Evolutionary conservation across 2,888 invertebrate genomes (phyloP).

Genomic region (Tridacna gigas): DNA sequence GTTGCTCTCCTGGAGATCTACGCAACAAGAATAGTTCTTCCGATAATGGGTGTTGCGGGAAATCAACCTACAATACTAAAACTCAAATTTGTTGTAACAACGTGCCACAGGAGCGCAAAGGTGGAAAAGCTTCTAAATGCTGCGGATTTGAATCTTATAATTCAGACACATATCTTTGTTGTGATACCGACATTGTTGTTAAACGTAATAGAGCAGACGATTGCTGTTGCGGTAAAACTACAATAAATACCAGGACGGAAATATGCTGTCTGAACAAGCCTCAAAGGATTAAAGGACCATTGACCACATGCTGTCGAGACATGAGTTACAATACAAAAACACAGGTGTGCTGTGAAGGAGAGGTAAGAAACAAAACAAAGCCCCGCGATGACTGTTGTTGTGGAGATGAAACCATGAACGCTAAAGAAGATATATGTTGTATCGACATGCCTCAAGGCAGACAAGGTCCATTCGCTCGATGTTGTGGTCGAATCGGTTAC

Average conservation of each 20-base stretch:
- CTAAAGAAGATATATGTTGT: slow-evolving; percentile 47
- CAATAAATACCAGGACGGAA: slow-evolving; percentile 33
- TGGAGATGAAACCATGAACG: slow-evolving; percentile 48
- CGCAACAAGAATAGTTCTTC: slow-evolving; percentile 22
- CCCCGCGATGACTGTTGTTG: slow-evolving; percentile 50
- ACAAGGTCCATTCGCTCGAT: slow-evolving; percentile 39
- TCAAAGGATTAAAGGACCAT: slow-evolving; percentile 14
- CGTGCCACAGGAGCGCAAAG: slow-evolving; percentile 34
- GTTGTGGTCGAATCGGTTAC: slow-evolving; percentile 55
- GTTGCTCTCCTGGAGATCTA: slow-evolving; percentile 40
- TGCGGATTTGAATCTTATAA: slow-evolving; percentile 45
- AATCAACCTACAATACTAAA: slow-evolving; percentile 43
- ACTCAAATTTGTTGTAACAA: slow-evolving; percentile 45
- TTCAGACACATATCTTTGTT: slow-evolving; percentile 35
- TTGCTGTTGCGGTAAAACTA: slow-evolving; percentile 42
- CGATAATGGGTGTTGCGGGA: slow-evolving; percentile 49
- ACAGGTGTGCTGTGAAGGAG: slow-evolving; percentile 49
- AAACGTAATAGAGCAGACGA: slow-evolving; percentile 32
- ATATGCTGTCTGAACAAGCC: slow-evolving; percentile 35
- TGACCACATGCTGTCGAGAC: slow-evolving; percentile 48
- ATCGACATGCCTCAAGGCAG: slow-evolving; percentile 47
- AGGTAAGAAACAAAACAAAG: slow-evolving; percentile 41
- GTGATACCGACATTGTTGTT: slow-evolving; percentile 23
- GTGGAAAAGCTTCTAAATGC: slow-evolving; percentile 45
- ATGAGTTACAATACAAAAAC: slow-evolving; percentile 45